Evolutionary conservation across 2,888 invertebrate genomes (phyloP).

Genomic region (Mactromeris polynyma): DNA sequence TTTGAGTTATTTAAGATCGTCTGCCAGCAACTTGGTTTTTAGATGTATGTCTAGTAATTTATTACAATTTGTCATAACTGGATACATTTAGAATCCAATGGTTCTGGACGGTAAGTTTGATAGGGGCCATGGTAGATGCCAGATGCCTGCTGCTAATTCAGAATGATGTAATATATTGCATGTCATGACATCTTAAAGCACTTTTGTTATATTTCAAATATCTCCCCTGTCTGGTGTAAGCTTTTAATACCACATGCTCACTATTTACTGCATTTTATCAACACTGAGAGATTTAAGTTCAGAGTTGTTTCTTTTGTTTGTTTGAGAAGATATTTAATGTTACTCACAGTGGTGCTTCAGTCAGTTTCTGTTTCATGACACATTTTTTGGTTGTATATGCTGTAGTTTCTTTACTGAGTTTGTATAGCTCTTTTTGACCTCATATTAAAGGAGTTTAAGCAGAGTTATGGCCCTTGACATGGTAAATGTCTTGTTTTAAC

Average conservation of each 20-base stretch:
- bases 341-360: no score
- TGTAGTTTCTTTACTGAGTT: no score
- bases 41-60: not conserved
- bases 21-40: not conserved
- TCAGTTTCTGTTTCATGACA: no score
- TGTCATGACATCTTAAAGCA: conserved; percentile 14
- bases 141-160: conserved; percentile 5
- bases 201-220: conserved; percentile 14
- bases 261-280: not conserved
- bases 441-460: no score
- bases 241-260: not conserved
- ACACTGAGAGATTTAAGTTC: not conserved
- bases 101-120: not conserved
- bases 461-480: no score
- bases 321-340: not conserved
- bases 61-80: not conserved
- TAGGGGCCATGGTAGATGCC: not conserved
- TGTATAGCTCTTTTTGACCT: no score
- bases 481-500: no score
- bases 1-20: not conserved
- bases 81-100: not conserved
- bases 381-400: no score
- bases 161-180: conserved; percentile 17
- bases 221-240: not conserved
- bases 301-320: conserved; percentile 10